phyloP scores from a whole-genome alignment of 2,888 invertebrate genomes.

The Oegoconia quadripuncta region DNA sequence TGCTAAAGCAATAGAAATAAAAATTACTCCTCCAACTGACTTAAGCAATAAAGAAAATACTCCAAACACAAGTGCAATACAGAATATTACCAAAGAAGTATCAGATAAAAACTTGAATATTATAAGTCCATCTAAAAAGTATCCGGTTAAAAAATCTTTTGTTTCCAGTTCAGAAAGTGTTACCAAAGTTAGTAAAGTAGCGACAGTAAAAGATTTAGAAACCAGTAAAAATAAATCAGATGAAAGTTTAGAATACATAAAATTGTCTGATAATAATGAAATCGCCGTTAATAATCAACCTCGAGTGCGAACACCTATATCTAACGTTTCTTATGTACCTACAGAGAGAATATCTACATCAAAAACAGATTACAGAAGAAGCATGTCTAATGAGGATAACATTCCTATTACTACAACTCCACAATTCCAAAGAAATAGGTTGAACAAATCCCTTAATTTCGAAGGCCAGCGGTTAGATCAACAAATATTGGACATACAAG shows the following conservation, averaged over 20 bases:
- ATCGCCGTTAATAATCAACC: constrained; percentile 73
- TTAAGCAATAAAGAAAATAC: constrained; percentile 51
- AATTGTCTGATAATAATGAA: constrained; percentile 66
- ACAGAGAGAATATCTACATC: constrained; percentile 53
- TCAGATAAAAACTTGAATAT: constrained; percentile 62
- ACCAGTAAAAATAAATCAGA: constrained; percentile 65
- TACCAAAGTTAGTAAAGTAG: constrained; percentile 64
- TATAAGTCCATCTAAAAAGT: constrained; percentile 73
- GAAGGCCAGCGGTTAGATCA: constrained; percentile 70
- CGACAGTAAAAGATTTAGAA: constrained; percentile 69
- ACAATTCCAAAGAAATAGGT: constrained; percentile 70
- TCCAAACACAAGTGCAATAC: constrained; percentile 65
- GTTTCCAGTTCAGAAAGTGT: constrained; percentile 59
- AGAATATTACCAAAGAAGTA: constrained; percentile 69
- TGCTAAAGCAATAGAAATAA: constrained; percentile 35
- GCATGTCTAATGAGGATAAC: constrained; percentile 61
- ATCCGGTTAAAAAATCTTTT: constrained; percentile 65
- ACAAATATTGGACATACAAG: constrained; percentile 72
- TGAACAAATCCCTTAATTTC: constrained; percentile 72
- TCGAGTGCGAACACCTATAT: constrained; percentile 69
- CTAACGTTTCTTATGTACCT: constrained; percentile 63
- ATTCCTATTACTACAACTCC: constrained; percentile 54
- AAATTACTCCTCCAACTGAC: constrained; percentile 41
- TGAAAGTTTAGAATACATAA: constrained; percentile 69
- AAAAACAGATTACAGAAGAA: constrained; percentile 56